A percentile compares a stretch with the other conserved stretches of the same genome.
These are phyloP conservation scores for Zaprionus lineosus DNA, from an alignment of 2,888 invertebrate species.

Conservation along the genomic window DNA sequence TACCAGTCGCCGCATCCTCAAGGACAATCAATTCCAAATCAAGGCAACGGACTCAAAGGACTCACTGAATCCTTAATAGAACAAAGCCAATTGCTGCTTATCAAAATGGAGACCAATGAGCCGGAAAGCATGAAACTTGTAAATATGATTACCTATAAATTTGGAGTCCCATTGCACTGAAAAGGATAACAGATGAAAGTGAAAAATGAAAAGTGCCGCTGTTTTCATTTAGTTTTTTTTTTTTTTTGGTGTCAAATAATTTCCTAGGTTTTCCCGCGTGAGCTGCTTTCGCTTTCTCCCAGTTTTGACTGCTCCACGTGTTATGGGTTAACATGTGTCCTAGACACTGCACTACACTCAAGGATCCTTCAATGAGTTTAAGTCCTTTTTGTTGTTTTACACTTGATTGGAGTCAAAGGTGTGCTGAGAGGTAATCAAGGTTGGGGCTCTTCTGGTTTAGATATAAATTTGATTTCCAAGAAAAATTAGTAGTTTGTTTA, in stretches of 20 bases:
- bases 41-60: slow-evolving; percentile 31
- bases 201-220: slow-evolving; percentile 61
- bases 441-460: too few species aligned
- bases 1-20: slow-evolving; percentile 37
- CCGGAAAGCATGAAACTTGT: slow-evolving; percentile 65
- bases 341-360: too few species aligned
- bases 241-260: slow-evolving; percentile 70
- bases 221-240: slow-evolving; percentile 23
- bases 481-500: too few species aligned
- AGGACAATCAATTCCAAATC: slow-evolving; percentile 74
- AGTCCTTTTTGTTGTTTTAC: too few species aligned
- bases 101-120: slow-evolving; percentile 65
- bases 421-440: too few species aligned
- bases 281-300: slow-evolving; percentile 43
- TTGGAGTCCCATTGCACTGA: slow-evolving; percentile 56
- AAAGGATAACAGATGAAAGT: slow-evolving; percentile 68
- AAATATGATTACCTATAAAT: slow-evolving; percentile 72
- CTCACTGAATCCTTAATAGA: slow-evolving; percentile 37
- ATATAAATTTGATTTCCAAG: too few species aligned
- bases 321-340: slow-evolving; percentile 10
- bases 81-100: slow-evolving; percentile 50
- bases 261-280: slow-evolving; percentile 53
- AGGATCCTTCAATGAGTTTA: too few species aligned
- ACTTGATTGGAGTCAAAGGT: too few species aligned
- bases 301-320: slow-evolving; percentile 38